A percentile compares a stretch with the other conserved stretches of the same genome.
Evolutionary conservation across 2,888 invertebrate genomes (phyloP).

Genomic region (Trypoxylon attenuatum): DNA sequence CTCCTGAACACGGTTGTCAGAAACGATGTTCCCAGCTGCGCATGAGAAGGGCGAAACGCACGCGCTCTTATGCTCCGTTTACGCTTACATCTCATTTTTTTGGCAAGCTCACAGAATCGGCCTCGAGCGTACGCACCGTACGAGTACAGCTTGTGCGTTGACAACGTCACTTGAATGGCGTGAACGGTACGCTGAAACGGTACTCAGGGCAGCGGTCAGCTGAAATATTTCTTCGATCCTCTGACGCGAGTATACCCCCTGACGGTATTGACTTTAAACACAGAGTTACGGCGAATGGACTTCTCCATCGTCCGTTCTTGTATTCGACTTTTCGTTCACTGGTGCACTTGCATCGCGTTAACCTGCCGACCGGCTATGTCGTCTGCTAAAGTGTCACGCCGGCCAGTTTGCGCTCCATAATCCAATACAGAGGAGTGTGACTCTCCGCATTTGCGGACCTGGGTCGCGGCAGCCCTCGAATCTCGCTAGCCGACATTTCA

Average conservation of each 20-base stretch:
- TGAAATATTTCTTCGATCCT: neutral
- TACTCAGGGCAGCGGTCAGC: too few species aligned
- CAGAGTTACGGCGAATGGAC: neutral
- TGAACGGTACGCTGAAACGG: neutral
- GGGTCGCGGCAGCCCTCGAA: neutral
- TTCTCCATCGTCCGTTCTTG: neutral
- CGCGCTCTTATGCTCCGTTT: constrained; percentile 42
- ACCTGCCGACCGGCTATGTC: constrained; percentile 10
- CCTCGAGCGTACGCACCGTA: neutral
- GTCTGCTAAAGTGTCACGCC: constrained; percentile 11
- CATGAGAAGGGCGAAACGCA: constrained; percentile 48
- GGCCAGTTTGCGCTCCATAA: constrained; percentile 15
- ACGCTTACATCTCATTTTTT: constrained; percentile 28
- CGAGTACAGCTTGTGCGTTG: neutral
- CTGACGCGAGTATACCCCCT: neutral
- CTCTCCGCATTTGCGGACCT: neutral
- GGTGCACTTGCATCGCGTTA: constrained; percentile 21
- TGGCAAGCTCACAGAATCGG: constrained; percentile 4
- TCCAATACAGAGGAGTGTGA: constrained; percentile 2
- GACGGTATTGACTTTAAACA: neutral
- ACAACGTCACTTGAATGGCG: neutral
- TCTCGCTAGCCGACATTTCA: neutral
- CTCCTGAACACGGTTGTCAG: constrained; percentile 42
- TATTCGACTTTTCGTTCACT: constrained; percentile 5
- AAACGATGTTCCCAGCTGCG: constrained; percentile 51